Percentiles rank a stretch among this genome's conserved stretches.
These are phyloP conservation scores for Silurus lanzhouensis DNA, from an alignment of 2,797 vertebrate species.

Conservation along the genomic window DNA sequence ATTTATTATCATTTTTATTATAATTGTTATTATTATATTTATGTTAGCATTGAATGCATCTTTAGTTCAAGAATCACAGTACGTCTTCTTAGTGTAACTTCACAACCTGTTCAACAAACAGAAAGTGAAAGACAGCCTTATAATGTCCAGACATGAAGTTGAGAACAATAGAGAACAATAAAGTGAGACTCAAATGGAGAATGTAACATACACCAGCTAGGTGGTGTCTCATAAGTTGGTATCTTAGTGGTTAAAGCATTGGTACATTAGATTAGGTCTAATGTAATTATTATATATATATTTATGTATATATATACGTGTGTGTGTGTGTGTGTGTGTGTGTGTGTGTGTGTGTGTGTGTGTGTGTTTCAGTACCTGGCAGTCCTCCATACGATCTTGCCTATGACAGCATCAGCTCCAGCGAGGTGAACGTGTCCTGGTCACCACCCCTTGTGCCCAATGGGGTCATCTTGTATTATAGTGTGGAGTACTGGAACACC, in stretches of 20 bases:
- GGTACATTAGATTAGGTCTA: no score
- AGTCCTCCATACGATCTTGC: slow-evolving; percentile 71
- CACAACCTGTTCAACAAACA: no score
- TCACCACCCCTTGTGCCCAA: slow-evolving; percentile 72
- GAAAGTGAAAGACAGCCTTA: no score
- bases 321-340: not conserved
- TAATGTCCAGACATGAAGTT: not conserved
- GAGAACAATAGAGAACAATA: not conserved
- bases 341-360: not conserved
- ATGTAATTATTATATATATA: no score
- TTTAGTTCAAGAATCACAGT: no score
- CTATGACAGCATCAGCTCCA: slow-evolving; percentile 74
- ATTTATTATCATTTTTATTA: no score
- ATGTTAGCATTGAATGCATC: no score
- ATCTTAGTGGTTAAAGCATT: no score
- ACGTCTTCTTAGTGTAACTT: no score
- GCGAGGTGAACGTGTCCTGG: slow-evolving; percentile 79
- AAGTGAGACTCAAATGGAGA: not conserved
- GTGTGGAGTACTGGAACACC: slow-evolving; percentile 78
- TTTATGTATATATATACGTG: no score
- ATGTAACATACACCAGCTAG: not conserved
- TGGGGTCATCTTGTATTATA: slow-evolving; percentile 74
- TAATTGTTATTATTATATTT: no score
- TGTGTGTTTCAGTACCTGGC: slow-evolving; percentile 71
- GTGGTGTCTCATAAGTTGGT: not conserved